Evolutionary conservation across 2,113 vertebrate genomes (phyloP).

Genomic region (Leptodactylus fuscus): DNA sequence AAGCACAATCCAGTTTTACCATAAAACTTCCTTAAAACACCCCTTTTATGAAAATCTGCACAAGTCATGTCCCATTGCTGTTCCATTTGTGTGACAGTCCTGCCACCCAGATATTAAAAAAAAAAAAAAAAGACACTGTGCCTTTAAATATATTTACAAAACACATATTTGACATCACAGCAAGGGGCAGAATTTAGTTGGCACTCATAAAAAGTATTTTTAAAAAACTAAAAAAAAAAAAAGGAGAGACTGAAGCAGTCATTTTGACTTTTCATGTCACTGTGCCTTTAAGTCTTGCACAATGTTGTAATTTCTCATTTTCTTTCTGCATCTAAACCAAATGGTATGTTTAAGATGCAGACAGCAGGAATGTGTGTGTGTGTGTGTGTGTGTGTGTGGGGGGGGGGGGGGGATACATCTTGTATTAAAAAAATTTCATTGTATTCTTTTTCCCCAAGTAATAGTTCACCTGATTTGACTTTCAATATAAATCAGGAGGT

Average conservation of each 20-base stretch:
- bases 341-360: conserved; percentile 6
- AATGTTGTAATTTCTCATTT: conserved; percentile 26
- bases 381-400: no score
- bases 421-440: not conserved
- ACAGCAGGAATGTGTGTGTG: no score
- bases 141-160: not conserved
- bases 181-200: not conserved
- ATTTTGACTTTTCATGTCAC: not conserved
- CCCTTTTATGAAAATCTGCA: no score
- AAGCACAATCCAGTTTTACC: no score
- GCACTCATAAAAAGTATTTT: not conserved
- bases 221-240: no score
- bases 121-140: not conserved
- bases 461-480: conserved; percentile 1
- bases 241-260: not conserved
- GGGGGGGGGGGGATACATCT: not conserved
- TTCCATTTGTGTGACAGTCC: not conserved
- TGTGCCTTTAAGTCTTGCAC: conserved; percentile 16
- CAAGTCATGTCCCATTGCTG: not conserved
- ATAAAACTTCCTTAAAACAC: no score
- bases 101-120: not conserved
- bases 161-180: not conserved
- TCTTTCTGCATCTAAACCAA: conserved; percentile 1
- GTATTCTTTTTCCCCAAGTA: conserved; percentile 29
- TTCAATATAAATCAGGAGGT: not conserved